Base-by-base conservation (phyloP, 2,797 vertebrate genomes). In the Gymnoscopelus braueri region DNA sequence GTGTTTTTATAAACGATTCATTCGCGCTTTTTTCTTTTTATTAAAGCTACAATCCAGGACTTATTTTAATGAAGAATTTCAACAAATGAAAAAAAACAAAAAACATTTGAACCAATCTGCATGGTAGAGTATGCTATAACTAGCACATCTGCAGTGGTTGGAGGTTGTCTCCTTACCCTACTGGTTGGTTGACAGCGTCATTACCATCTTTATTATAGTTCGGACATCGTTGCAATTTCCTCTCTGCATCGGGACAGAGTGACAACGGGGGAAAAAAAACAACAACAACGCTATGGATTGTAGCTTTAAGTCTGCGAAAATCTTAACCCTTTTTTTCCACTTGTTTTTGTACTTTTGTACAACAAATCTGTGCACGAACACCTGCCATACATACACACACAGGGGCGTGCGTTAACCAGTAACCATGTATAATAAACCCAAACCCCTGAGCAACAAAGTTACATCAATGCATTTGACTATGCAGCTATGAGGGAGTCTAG, bases 401-500 rank as follows among this genome's bases (percentile, higher is more conserved):
- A 19, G 13, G 13, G 39, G 8, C 39, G 39, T 39, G 39, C 23
- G 13, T 63, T 29, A 49, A 6, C 53, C 24, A 56, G 50, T n/a
- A n/a, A 61, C 14, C 26, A 23, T 24, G 69, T 35, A 66, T n/a
- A 63, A 15, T 62, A 29, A 56, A 35, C 71, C 24, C 14, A 19
- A 66, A 35, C 56, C 62, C 53, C 65, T 82, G 63, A 77, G 69
- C 64, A 60, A 48, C 55, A 67, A 64, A 55, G 24, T 35, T 23
- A 48, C 5, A 54, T 67, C 3, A 19, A 23, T 64, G 50, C 51
- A 63, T 71, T 14, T 14, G 35, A 26, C 51, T 39, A 54, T 63
- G 52, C 71, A 74, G 39, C 7, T 7, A 50, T 35, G 5, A 7
- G 14, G 57, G 57, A 57, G 14, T 7, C 9, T 12, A 14, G 0